Conservation (phyloP, 1,140 invertebrate genomes). For the Asbolus verrucosus region DNA sequence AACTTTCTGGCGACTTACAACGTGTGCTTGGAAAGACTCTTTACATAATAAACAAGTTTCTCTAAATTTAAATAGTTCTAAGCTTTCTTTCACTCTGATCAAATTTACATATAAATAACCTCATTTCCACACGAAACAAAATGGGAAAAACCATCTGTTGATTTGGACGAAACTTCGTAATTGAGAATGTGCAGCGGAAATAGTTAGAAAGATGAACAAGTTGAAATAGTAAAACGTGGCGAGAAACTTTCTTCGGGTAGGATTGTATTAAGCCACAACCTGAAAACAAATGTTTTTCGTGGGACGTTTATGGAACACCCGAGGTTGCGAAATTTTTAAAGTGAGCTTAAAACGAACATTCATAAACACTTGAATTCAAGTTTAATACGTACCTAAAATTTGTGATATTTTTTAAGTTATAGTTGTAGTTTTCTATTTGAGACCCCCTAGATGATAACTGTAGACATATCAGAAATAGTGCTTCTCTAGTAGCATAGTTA, state of each 20-base stretch:
- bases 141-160: slow-evolving; percentile 43
- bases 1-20: too few species aligned
- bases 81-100: too few species aligned
- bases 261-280: background rate
- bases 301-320: slow-evolving; percentile 13
- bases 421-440: slow-evolving; percentile 27
- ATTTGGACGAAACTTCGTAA: slow-evolving; percentile 30
- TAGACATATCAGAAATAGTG: slow-evolving; percentile 43
- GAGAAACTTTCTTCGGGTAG: slow-evolving; percentile 11
- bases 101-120: background rate
- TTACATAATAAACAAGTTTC: too few species aligned
- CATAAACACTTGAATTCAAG: slow-evolving; percentile 24
- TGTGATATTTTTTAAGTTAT: slow-evolving; percentile 49
- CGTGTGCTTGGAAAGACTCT: too few species aligned
- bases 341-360: slow-evolving; percentile 8
- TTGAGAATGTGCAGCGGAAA: slow-evolving; percentile 19
- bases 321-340: slow-evolving; percentile 1
- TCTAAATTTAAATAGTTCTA: too few species aligned
- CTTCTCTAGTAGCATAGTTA: slow-evolving; percentile 35
- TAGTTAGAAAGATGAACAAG: slow-evolving; percentile 12
- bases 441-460: slow-evolving; percentile 21
- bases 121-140: background rate
- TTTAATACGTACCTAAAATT: slow-evolving; percentile 53
- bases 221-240: slow-evolving; percentile 16
- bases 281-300: slow-evolving; percentile 20